Base-by-base conservation (phyloP, 2,888 invertebrate species). In the Macroteleia sp. region DNA sequence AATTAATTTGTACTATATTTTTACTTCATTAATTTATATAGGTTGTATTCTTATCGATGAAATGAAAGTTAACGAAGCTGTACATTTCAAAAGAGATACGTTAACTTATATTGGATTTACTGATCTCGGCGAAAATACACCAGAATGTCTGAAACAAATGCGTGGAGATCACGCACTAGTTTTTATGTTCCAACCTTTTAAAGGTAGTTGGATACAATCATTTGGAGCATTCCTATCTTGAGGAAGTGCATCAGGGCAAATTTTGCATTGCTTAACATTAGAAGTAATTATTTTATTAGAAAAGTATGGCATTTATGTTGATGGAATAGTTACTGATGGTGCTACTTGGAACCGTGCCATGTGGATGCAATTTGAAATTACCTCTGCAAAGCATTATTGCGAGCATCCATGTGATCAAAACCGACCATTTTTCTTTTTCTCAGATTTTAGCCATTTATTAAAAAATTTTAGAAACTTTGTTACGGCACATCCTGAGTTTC, bases 161-260 rank as follows among this genome's bases (percentile, higher is more conserved):
- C 42, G 36, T 17, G 86, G 77, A 34, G 84, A 86, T 61, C 83
- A 87, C 62, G 84, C 83, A 4, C 36, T 86, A 4, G 85, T 84
- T 1, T 75, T 86, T n/a, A 83, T 82, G 77, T 83, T 81, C 57
- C 79, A 82, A 56, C 81, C 85, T 1, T 83, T 85, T 19, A 77
- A 61, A 41, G 80, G 79, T 9, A 57, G 42, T 19, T 86, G 81
- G 79, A 62, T 85, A 2, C 84, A 86, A 57, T 70, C 78, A 5
- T 41, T 86, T 17, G 84, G 71, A 3, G 67, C 76, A 14, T 86
- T 86, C 69, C 42, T 85, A 2, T 82, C 80, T 19, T 82, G 77
- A 52, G 80, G 81, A 5, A 70, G 81, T 54, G 82, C 82, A 8
- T 50, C 74, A n/a, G 74, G 83, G 17, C 62, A 48, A 17, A 75